These are phyloP conservation scores for Gadus chalcogrammus DNA, from an alignment of 2,113 vertebrate genomes.

Conservation along the genomic window DNA sequence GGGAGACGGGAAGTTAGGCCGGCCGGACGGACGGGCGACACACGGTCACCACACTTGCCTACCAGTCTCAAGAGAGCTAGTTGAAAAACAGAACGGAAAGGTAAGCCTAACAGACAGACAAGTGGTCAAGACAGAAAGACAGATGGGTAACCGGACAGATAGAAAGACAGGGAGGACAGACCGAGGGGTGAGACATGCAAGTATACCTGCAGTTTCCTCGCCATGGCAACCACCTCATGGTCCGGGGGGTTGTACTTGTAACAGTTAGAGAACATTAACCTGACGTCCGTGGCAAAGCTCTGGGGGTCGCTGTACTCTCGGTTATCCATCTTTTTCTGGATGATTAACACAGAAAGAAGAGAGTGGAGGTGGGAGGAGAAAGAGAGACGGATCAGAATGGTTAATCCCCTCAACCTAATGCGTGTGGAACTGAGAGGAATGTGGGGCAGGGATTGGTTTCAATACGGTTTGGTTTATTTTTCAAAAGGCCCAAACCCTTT, in stretches of 20 bases:
- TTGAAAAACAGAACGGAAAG: neutral
- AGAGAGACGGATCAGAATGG: too few relatives aligned
- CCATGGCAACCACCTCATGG: constrained; percentile 98
- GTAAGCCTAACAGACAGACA: neutral
- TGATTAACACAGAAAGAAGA: constrained; percentile 32
- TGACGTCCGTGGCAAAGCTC: constrained; percentile 93
- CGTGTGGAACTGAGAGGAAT: too few relatives aligned
- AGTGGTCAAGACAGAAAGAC: neutral
- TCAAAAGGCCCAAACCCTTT: too few relatives aligned
- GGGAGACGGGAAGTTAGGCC: neutral
- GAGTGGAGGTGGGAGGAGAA: too few relatives aligned
- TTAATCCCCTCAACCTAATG: too few relatives aligned
- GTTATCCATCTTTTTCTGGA: constrained; percentile 96
- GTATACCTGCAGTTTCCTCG: constrained; percentile 93
- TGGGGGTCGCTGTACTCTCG: constrained; percentile 92
- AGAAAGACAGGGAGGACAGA: constrained; percentile 1
- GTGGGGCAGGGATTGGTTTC: too few relatives aligned
- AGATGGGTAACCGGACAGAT: neutral
- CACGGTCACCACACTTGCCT: neutral
- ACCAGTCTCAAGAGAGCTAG: neutral
- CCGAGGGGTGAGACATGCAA: neutral
- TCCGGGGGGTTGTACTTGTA: constrained; percentile 99
- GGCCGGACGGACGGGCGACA: neutral
- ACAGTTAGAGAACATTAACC: constrained; percentile 99
- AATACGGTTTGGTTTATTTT: too few relatives aligned